These are phyloP conservation scores for Alethe diademata DNA, from an alignment of 2,113 vertebrate species.

Conservation along the genomic window DNA sequence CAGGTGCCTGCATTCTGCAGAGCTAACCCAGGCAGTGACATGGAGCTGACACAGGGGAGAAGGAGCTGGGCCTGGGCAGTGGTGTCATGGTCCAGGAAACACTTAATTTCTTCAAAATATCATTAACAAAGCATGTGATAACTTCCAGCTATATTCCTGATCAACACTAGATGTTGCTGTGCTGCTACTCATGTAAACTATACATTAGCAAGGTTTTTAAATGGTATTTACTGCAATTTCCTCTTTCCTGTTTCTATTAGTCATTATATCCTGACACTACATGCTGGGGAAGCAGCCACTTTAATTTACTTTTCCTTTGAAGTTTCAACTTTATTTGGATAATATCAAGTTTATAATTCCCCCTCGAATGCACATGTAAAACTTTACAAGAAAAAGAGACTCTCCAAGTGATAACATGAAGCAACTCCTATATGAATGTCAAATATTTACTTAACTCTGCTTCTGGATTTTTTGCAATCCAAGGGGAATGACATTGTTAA, in stretches of 20 bases:
- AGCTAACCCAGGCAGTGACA: not conserved
- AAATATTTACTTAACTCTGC: constrained; percentile 78
- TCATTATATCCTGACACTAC: not conserved
- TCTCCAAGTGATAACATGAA: not conserved
- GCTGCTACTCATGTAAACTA: constrained; percentile 62
- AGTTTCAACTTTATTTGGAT: not conserved
- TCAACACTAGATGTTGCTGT: constrained; percentile 78
- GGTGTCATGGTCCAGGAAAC: not conserved
- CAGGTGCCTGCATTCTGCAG: not conserved
- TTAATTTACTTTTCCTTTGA: not conserved
- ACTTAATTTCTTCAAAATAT: not conserved
- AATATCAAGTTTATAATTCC: not conserved
- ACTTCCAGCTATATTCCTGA: constrained; percentile 56
- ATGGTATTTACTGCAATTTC: not conserved
- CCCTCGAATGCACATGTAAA: not conserved
- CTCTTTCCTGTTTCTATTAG: not conserved
- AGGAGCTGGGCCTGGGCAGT: not conserved
- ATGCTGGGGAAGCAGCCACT: not conserved
- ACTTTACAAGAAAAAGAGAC: not conserved
- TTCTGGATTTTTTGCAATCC: constrained; percentile 65
- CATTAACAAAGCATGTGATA: not conserved
- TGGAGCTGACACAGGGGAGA: accelerated
- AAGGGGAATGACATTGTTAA: constrained; percentile 73
- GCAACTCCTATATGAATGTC: constrained; percentile 33
- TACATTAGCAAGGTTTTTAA: not conserved